phyloP scores from a whole-genome alignment of 2,797 vertebrate species.

The Gymnopithys bicolor region DNA sequence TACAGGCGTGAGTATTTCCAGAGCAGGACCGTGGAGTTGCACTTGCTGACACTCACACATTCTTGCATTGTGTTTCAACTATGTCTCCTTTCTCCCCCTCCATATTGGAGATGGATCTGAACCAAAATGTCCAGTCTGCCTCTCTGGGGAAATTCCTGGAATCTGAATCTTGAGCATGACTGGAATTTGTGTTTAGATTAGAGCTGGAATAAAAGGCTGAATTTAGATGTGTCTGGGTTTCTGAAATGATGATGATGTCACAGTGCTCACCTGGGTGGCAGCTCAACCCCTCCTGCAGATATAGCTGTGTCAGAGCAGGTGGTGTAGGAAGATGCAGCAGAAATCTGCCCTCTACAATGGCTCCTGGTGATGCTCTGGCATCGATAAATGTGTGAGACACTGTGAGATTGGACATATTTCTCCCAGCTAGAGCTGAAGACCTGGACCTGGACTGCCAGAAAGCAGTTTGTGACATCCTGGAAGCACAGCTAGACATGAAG shows the following conservation, averaged over 20 bases:
- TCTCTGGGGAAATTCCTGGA: conserved; percentile 41
- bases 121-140: conserved; percentile 55
- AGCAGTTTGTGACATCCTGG: neutral
- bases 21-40: conserved; percentile 39
- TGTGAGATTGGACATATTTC: neutral
- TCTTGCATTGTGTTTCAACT: conserved; percentile 52
- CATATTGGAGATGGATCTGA: neutral
- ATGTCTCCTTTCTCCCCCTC: conserved; percentile 45
- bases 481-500: neutral
- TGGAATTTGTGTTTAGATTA: conserved; percentile 42
- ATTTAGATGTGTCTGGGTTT: neutral
- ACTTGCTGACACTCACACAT: conserved; percentile 67
- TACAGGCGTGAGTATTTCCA: conserved; percentile 51
- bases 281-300: neutral
- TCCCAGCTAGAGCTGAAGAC: neutral
- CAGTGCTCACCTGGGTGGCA: accelerated
- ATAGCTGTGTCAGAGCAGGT: neutral
- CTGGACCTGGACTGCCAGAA: neutral
- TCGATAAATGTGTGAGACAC: accelerated
- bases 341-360: neutral
- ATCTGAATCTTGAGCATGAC: conserved; percentile 6
- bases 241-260: neutral
- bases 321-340: neutral
- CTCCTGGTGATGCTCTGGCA: neutral
- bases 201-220: neutral